Evolutionary conservation across 2,797 vertebrate genomes (phyloP).

Genomic region (Clarias pachynema): DNA sequence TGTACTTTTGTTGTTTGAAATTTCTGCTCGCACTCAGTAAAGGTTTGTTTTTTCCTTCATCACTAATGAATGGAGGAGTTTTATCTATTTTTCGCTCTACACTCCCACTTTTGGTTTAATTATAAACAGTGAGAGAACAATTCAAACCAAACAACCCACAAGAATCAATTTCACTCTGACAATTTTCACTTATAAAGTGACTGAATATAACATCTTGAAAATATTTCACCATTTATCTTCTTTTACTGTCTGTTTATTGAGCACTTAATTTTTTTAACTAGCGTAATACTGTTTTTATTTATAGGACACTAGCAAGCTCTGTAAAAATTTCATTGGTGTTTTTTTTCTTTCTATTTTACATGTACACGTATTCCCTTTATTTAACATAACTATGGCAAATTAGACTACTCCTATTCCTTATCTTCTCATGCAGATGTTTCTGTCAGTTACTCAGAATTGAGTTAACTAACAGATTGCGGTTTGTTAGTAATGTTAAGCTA

Average conservation of each 20-base stretch:
- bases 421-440: slow-evolving; percentile 19
- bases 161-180: not conserved
- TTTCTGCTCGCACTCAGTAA: not conserved
- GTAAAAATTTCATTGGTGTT: no score
- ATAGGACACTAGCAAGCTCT: not conserved
- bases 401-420: not conserved
- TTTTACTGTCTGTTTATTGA: not conserved
- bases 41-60: not conserved
- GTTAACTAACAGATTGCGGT: slow-evolving; percentile 42
- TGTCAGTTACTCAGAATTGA: slow-evolving; percentile 37
- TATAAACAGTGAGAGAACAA: not conserved
- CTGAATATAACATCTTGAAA: not conserved
- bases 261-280: not conserved
- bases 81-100: not conserved
- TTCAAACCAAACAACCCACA: not conserved
- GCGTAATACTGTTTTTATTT: not conserved
- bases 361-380: not conserved
- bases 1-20: not conserved
- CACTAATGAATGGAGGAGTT: not conserved
- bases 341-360: not conserved
- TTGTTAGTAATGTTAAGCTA: slow-evolving; percentile 35
- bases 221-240: not conserved
- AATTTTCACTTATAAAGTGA: not conserved
- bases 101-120: not conserved
- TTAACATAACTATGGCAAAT: not conserved